Percentiles rank a stretch among this genome's conserved stretches.
These are phyloP conservation scores for Paraescarpia echinospica DNA, from an alignment of 1,140 invertebrate species.

Conservation along the genomic window DNA sequence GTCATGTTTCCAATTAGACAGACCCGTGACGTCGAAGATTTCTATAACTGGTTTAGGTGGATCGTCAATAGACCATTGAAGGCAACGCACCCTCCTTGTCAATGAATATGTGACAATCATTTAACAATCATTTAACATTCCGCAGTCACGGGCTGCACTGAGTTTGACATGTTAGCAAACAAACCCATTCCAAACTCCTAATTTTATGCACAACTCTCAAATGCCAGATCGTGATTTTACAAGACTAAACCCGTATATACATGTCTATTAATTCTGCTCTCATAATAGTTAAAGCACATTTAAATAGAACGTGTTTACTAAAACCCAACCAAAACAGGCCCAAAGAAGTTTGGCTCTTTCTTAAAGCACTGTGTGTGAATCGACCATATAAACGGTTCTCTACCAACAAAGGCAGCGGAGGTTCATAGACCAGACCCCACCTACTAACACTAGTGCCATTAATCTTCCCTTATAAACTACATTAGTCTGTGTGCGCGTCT, in stretches of 20 bases:
- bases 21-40: background rate
- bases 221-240: background rate
- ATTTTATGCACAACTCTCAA: background rate
- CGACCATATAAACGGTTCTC: background rate
- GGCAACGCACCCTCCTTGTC: background rate
- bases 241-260: background rate
- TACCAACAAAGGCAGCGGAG: background rate
- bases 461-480: background rate
- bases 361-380: background rate
- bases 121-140: background rate
- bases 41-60: background rate
- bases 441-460: background rate
- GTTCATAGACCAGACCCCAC: background rate
- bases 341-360: background rate
- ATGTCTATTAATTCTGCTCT: background rate
- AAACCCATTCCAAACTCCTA: background rate
- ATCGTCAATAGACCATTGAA: background rate
- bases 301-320: background rate
- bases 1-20: background rate
- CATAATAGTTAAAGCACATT: background rate
- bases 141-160: background rate
- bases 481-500: background rate
- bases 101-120: background rate
- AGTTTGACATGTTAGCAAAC: background rate
- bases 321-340: background rate